phyloP scores from a whole-genome alignment of 2,797 vertebrate genomes.

The Thunnus albacares region DNA sequence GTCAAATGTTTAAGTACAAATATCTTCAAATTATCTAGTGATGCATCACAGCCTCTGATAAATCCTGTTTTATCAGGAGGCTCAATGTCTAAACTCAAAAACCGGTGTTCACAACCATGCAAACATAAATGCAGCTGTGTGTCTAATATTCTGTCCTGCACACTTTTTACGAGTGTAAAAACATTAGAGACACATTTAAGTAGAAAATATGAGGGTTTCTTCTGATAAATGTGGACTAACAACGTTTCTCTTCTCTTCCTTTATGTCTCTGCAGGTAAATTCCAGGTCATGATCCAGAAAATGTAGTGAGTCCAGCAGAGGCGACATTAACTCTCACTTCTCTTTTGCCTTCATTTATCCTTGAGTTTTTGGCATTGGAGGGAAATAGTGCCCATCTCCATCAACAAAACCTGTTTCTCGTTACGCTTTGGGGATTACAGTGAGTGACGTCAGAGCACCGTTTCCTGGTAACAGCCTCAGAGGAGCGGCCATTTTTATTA shows the following conservation, averaged over 20 bases:
- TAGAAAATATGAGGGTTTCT: too few relatives aligned
- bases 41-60: too few relatives aligned
- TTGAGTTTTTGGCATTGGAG: neutral
- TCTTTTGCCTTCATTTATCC: constrained; percentile 14
- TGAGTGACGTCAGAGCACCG: neutral
- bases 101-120: too few relatives aligned
- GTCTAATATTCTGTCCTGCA: too few relatives aligned
- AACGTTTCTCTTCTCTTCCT: neutral
- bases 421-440: neutral
- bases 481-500: too few relatives aligned
- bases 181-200: too few relatives aligned
- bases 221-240: neutral
- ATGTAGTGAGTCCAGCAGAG: constrained; percentile 55
- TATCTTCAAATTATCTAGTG: too few relatives aligned
- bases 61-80: neutral
- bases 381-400: neutral
- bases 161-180: neutral
- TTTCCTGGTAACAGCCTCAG: neutral
- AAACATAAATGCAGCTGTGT: too few relatives aligned
- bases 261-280: constrained; percentile 80
- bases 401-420: neutral
- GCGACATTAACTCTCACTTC: constrained; percentile 15
- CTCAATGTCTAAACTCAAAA: too few relatives aligned
- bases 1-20: neutral
- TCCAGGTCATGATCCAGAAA: constrained; percentile 88